These are phyloP conservation scores for Caenorhabditis sinica DNA, from an alignment of 2,888 invertebrate species.

Conservation along the genomic window DNA sequence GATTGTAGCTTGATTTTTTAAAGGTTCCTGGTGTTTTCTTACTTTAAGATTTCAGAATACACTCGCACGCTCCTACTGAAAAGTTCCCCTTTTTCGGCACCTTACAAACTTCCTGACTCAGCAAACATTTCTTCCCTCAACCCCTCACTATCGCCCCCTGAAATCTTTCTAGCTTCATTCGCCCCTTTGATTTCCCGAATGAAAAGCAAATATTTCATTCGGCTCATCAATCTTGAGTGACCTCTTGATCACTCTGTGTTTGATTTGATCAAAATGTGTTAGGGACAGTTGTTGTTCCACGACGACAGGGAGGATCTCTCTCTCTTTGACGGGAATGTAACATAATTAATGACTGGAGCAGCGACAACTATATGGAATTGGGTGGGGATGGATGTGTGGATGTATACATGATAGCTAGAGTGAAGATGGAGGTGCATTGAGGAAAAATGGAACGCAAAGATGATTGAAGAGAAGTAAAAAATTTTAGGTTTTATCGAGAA, in stretches of 20 bases:
- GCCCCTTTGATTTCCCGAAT: background rate
- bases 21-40: too few relatives aligned
- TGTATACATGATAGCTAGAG: too few relatives aligned
- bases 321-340: too few relatives aligned
- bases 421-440: too few relatives aligned
- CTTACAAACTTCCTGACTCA: background rate
- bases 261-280: constrained; percentile 6
- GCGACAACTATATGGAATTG: background rate
- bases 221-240: background rate
- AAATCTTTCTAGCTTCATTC: background rate
- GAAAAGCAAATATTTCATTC: background rate
- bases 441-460: too few relatives aligned
- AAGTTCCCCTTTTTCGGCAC: too few relatives aligned
- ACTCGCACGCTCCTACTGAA: too few relatives aligned
- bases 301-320: background rate
- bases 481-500: too few relatives aligned
- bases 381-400: too few relatives aligned
- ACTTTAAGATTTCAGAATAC: too few relatives aligned
- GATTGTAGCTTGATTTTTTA: too few relatives aligned
- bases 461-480: too few relatives aligned
- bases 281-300: background rate
- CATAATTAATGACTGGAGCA: background rate
- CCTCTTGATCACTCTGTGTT: constrained; percentile 1
- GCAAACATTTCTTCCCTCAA: background rate
- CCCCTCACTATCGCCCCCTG: background rate